Conservation (phyloP, 2,888 invertebrate genomes). For the Eupithecia insigniata region DNA sequence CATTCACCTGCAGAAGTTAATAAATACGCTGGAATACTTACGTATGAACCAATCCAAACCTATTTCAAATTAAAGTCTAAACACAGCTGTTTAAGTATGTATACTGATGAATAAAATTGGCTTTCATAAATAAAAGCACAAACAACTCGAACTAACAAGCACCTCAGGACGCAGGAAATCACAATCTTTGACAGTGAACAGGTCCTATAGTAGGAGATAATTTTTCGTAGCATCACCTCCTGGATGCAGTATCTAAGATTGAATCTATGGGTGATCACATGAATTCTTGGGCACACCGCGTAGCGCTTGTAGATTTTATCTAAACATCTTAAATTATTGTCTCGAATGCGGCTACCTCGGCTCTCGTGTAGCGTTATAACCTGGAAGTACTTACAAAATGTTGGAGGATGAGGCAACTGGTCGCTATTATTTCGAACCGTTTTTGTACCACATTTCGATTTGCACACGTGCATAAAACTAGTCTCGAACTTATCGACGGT, state of each 20-base stretch:
- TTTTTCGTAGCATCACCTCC: constrained; percentile 79
- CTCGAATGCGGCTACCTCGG: constrained; percentile 69
- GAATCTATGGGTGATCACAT: constrained; percentile 80
- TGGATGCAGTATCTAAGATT: constrained; percentile 75
- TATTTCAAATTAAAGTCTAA: background rate
- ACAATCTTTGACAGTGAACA: constrained; percentile 73
- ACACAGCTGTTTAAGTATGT: background rate
- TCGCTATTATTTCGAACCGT: background rate
- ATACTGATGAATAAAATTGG: constrained; percentile 24
- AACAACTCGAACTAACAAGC: constrained; percentile 53
- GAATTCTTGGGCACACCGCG: constrained; percentile 79
- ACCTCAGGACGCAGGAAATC: constrained; percentile 55
- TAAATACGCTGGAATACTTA: background rate
- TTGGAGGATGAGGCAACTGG: constrained; percentile 62
- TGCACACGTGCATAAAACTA: background rate
- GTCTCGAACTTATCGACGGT: background rate
- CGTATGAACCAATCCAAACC: background rate
- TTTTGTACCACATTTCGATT: background rate
- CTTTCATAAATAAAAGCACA: constrained; percentile 28
- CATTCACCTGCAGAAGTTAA: background rate
- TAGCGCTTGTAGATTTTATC: constrained; percentile 80
- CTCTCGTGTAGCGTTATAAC: constrained; percentile 72
- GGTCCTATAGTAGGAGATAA: constrained; percentile 67
- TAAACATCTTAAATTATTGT: constrained; percentile 83
- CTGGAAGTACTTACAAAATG: constrained; percentile 58